Conservation (phyloP, 1,140 invertebrate genomes). For the Drosophila parvula region DNA sequence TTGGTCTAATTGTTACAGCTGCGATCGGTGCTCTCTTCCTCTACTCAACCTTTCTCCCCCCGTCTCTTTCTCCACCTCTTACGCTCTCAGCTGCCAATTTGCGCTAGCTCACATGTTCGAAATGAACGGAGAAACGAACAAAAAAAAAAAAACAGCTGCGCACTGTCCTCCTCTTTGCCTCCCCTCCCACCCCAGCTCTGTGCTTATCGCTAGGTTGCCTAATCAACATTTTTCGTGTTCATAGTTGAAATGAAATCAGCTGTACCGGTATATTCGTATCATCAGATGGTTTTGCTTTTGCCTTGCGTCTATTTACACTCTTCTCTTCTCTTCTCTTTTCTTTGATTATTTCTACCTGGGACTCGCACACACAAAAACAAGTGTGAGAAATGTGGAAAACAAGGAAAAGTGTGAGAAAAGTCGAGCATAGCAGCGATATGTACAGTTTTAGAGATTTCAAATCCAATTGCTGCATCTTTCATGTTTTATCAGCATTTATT, state of each 20-base stretch:
- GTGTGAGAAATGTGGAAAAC: slow-evolving; percentile 22
- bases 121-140: slow-evolving; percentile 13
- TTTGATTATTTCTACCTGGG: slow-evolving; percentile 3
- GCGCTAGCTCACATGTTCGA: slow-evolving; percentile 47
- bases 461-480: neutral
- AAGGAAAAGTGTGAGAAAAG: slow-evolving; percentile 25
- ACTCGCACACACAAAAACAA: slow-evolving; percentile 29
- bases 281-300: slow-evolving; percentile 63
- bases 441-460: slow-evolving; percentile 52
- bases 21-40: slow-evolving; percentile 33
- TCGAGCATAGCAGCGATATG: slow-evolving; percentile 38
- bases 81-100: slow-evolving; percentile 24
- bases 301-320: slow-evolving; percentile 32
- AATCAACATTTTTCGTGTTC: slow-evolving; percentile 58
- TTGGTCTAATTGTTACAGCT: slow-evolving; percentile 44
- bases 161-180: slow-evolving; percentile 15
- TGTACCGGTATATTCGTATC: slow-evolving; percentile 76
- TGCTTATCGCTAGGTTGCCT: slow-evolving; percentile 65
- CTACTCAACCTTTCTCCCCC: neutral
- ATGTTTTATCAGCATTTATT: slow-evolving; percentile 8
- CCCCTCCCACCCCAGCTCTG: neutral
- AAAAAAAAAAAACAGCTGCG: slow-evolving; percentile 59
- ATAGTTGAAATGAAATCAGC: slow-evolving; percentile 75
- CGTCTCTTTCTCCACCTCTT: slow-evolving; percentile 6
- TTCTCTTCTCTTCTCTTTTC: slow-evolving; percentile 39